These are phyloP conservation scores for Pempheris klunzingeri DNA, from an alignment of 2,797 vertebrate species.

Conservation along the genomic window DNA sequence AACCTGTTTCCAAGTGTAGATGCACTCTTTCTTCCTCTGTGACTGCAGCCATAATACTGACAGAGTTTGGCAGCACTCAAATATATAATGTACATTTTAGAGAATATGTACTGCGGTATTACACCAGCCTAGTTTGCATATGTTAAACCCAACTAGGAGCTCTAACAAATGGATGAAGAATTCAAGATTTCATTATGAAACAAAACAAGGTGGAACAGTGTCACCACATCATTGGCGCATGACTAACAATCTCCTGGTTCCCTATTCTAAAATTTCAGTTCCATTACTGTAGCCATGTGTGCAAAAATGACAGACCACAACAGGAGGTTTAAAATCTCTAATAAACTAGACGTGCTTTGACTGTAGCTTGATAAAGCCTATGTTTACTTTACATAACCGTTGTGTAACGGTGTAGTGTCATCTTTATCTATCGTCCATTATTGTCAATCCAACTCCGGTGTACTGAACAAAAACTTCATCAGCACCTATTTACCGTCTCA, in stretches of 20 bases:
- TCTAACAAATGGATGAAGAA: slow-evolving; percentile 3
- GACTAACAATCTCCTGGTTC: slow-evolving; percentile 51
- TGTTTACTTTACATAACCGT: no score
- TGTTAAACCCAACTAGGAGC: background rate
- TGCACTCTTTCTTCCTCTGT: slow-evolving; percentile 14
- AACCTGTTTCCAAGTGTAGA: slow-evolving; percentile 47
- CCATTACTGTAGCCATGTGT: slow-evolving; percentile 14
- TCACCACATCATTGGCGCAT: slow-evolving; percentile 17
- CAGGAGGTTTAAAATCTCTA: background rate
- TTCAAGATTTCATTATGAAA: slow-evolving; percentile 41
- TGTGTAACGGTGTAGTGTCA: no score
- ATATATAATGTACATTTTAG: slow-evolving; percentile 10
- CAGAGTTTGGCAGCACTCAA: slow-evolving; percentile 13
- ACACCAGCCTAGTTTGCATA: background rate
- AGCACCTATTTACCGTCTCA: slow-evolving; percentile 6
- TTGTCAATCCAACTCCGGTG: background rate
- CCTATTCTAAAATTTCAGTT: slow-evolving; percentile 61
- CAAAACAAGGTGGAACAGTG: slow-evolving; percentile 44
- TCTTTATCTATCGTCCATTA: background rate
- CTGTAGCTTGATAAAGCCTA: background rate
- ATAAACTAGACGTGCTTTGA: background rate
- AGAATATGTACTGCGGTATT: slow-evolving; percentile 1
- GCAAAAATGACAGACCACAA: background rate
- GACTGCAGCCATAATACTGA: background rate
- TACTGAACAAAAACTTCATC: background rate